Evolutionary conservation across 2,797 vertebrate genomes (phyloP).

Genomic region (Xerus rutilus): DNA sequence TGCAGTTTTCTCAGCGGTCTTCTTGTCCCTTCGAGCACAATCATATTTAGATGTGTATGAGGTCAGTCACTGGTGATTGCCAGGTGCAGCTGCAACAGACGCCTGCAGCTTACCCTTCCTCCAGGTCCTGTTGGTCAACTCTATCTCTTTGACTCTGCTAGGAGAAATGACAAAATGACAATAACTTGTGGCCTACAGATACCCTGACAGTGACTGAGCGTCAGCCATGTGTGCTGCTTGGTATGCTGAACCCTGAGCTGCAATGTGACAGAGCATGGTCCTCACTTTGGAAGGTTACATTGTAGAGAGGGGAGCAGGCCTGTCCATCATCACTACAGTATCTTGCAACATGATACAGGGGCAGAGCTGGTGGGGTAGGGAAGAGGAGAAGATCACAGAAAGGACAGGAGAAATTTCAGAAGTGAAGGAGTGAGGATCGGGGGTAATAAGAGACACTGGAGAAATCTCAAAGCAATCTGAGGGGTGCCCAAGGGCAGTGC

Average conservation of each 20-base stretch:
- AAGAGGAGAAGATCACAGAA: not conserved
- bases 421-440: not conserved
- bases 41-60: not conserved
- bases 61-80: fast-evolving
- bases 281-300: not conserved
- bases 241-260: not conserved
- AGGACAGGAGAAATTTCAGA: not conserved
- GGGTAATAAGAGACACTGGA: not conserved
- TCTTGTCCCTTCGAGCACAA: not conserved
- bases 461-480: not conserved
- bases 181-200: not conserved
- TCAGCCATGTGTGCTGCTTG: too few species aligned
- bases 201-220: not conserved
- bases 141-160: not conserved
- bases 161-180: not conserved
- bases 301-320: not conserved
- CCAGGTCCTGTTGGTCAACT: too few species aligned
- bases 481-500: not conserved
- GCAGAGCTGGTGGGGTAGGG: not conserved
- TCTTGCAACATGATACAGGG: not conserved
- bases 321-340: not conserved
- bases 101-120: not conserved
- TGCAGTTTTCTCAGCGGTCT: not conserved
- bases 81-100: not conserved
- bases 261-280: not conserved